A percentile compares a stretch with the other conserved stretches of the same genome.
Conservation (phyloP, 2,797 vertebrate genomes). For the Rhinella marina region DNA sequence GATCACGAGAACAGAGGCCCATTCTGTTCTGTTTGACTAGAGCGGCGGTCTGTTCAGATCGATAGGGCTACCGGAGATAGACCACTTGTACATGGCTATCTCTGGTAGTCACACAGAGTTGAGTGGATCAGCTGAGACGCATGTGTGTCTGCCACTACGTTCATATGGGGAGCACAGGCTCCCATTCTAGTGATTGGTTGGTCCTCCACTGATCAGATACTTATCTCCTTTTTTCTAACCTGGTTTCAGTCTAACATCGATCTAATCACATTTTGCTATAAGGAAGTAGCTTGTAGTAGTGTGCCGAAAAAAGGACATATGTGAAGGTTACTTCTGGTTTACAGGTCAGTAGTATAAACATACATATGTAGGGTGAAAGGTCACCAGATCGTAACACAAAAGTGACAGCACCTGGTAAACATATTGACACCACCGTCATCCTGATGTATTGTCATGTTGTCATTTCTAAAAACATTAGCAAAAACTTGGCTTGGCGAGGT, state of each 20-base stretch:
- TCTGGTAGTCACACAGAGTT: too few relatives aligned
- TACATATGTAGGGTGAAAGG: slow-evolving; percentile 21
- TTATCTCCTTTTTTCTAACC: neutral
- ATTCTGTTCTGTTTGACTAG: too few relatives aligned
- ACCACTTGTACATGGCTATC: too few relatives aligned
- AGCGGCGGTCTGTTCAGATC: too few relatives aligned
- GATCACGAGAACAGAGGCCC: too few relatives aligned
- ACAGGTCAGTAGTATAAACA: slow-evolving; percentile 1
- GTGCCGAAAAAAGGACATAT: neutral
- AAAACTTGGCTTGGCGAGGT: neutral
- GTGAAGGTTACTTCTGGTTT: neutral
- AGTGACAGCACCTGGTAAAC: slow-evolving; percentile 22
- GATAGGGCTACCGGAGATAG: too few relatives aligned
- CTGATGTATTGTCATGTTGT: neutral
- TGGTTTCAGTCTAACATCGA: neutral
- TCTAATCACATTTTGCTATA: too few relatives aligned
- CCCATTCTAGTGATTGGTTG: too few relatives aligned
- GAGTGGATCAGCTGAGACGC: too few relatives aligned
- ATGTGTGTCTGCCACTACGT: too few relatives aligned
- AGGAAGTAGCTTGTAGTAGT: neutral
- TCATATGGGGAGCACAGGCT: too few relatives aligned
- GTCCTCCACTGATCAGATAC: too few relatives aligned
- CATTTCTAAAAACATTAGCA: slow-evolving; percentile 1
- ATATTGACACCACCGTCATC: neutral
- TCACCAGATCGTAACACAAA: neutral